phyloP scores from a whole-genome alignment of 2,113 vertebrate genomes.

The Ciconia boyciana region DNA sequence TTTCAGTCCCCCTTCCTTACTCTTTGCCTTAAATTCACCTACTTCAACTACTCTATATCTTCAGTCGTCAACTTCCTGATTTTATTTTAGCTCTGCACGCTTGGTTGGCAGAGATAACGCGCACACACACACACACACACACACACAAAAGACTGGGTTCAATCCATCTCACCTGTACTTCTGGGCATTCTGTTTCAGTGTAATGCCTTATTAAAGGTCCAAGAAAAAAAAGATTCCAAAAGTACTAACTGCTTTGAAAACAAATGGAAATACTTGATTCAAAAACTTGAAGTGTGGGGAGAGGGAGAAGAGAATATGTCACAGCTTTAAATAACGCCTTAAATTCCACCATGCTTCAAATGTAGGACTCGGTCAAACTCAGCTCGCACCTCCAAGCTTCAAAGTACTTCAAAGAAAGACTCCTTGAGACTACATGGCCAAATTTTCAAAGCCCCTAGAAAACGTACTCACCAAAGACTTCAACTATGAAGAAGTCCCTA shows the following conservation, averaged over 20 bases:
- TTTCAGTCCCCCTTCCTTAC: background rate
- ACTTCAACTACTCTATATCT: background rate
- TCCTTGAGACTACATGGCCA: background rate
- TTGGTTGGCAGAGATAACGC: background rate
- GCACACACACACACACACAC: no score
- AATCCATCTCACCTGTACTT: background rate
- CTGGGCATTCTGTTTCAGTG: background rate
- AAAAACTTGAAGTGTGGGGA: background rate
- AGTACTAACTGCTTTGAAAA: background rate
- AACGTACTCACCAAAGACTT: background rate
- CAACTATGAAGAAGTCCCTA: background rate
- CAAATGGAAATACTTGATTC: background rate
- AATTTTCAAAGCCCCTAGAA: background rate
- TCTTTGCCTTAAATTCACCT: background rate
- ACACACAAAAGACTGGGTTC: background rate
- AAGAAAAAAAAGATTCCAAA: background rate
- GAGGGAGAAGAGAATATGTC: background rate
- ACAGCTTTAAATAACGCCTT: background rate
- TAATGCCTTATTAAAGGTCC: background rate
- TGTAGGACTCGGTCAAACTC: background rate
- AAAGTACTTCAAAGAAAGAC: background rate
- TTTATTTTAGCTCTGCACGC: background rate
- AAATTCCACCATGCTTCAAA: background rate
- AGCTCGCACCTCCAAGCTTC: background rate
- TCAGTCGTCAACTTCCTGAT: background rate